phyloP scores from a whole-genome alignment of 2,888 invertebrate genomes.

The Thereva nobilitata region DNA sequence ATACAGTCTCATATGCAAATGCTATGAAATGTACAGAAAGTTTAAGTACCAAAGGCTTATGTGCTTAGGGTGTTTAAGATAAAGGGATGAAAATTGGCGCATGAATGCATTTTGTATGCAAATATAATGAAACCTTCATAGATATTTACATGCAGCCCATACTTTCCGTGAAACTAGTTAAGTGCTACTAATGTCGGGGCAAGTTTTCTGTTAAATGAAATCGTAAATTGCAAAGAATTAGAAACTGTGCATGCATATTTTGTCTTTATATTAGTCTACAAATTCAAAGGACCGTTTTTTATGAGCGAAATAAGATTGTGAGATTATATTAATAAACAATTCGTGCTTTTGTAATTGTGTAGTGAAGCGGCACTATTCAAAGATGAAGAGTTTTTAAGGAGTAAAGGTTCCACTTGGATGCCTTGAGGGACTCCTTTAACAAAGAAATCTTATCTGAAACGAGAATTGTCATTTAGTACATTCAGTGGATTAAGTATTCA shows the following conservation, averaged over 20 bases:
- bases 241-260: slow-evolving; percentile 9
- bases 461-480: too few species aligned
- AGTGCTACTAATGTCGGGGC: slow-evolving; percentile 37
- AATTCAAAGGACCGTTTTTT: too few species aligned
- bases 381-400: too few species aligned
- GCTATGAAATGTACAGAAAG: slow-evolving; percentile 27
- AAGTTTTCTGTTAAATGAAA: slow-evolving; percentile 38
- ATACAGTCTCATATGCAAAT: slow-evolving; percentile 34
- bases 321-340: too few species aligned
- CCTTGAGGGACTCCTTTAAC: too few species aligned
- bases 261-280: too few species aligned
- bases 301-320: too few species aligned
- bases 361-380: too few species aligned
- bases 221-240: slow-evolving; percentile 37
- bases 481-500: too few species aligned
- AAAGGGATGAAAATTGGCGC: slow-evolving; percentile 42
- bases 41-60: slow-evolving; percentile 31
- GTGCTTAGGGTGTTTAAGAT: slow-evolving; percentile 39
- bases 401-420: too few species aligned
- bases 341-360: too few species aligned
- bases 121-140: slow-evolving; percentile 40
- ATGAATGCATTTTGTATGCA: slow-evolving; percentile 42
- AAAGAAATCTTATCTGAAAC: too few species aligned
- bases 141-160: slow-evolving; percentile 36
- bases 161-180: slow-evolving; percentile 35